Conservation (phyloP, 2,797 vertebrate genomes). For the Rhinella marina region DNA sequence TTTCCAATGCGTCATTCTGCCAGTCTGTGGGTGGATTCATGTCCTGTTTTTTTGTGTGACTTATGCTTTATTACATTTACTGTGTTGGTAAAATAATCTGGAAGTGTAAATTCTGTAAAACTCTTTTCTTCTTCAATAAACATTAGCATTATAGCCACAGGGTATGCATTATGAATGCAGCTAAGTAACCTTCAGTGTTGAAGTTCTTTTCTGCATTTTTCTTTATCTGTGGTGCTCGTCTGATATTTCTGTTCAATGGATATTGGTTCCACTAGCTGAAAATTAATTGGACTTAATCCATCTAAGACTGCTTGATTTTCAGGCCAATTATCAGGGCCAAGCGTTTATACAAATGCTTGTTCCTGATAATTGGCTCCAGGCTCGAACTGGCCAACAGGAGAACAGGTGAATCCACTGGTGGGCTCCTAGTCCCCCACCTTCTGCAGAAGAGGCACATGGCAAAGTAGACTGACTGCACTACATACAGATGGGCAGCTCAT, state of each 20-base stretch:
- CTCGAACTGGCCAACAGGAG: no score
- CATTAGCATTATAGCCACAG: neutral
- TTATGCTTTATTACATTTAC: conserved; percentile 21
- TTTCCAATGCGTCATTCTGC: conserved; percentile 35
- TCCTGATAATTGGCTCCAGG: no score
- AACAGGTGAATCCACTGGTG: no score
- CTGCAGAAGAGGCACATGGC: no score
- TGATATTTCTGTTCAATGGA: neutral
- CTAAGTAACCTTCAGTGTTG: neutral
- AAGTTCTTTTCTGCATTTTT: neutral
- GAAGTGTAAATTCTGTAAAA: neutral
- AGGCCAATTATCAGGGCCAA: no score
- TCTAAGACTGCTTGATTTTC: no score
- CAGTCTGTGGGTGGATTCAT: conserved; percentile 47
- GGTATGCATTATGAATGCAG: no score
- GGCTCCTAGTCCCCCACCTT: no score
- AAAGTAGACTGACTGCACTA: no score
- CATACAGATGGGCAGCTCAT: no score
- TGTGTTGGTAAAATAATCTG: neutral
- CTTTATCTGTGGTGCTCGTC: neutral
- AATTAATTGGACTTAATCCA: neutral
- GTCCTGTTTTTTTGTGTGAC: conserved; percentile 4
- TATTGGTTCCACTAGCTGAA: neutral
- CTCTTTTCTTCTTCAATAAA: neutral
- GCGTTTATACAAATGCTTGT: no score